phyloP scores from a whole-genome alignment of 2,888 invertebrate species.

The Habroteleia sp. region DNA sequence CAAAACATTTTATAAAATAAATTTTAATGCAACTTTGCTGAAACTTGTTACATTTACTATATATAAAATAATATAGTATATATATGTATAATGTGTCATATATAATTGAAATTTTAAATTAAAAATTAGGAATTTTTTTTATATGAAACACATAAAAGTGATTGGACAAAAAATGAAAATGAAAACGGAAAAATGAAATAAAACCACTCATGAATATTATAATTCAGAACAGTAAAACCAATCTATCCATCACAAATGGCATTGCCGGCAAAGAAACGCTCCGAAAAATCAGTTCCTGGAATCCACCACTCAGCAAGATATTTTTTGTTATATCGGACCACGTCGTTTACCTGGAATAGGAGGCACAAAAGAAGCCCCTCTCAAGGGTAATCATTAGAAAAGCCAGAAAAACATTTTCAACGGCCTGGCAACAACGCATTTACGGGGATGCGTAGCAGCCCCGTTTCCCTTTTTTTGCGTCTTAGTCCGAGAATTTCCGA shows the following conservation, averaged over 20 bases:
- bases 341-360: constrained; percentile 21
- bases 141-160: too few species aligned
- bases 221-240: neutral
- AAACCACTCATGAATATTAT: constrained; percentile 8
- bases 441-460: neutral
- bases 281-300: constrained; percentile 33
- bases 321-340: constrained; percentile 9
- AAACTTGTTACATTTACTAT: too few species aligned
- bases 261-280: constrained; percentile 10
- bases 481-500: constrained; percentile 13
- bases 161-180: too few species aligned
- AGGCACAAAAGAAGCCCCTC: constrained; percentile 7
- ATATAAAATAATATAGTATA: too few species aligned
- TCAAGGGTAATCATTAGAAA: constrained; percentile 7
- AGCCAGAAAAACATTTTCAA: constrained; percentile 10
- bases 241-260: constrained; percentile 22
- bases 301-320: constrained; percentile 7
- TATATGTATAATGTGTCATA: too few species aligned
- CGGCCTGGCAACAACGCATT: neutral
- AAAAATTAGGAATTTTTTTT: too few species aligned
- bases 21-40: too few species aligned
- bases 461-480: constrained; percentile 28
- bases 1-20: too few species aligned
- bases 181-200: too few species aligned
- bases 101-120: too few species aligned